phyloP scores from a whole-genome alignment of 2,797 vertebrate species.

The Eupleurogrammus muticus region DNA sequence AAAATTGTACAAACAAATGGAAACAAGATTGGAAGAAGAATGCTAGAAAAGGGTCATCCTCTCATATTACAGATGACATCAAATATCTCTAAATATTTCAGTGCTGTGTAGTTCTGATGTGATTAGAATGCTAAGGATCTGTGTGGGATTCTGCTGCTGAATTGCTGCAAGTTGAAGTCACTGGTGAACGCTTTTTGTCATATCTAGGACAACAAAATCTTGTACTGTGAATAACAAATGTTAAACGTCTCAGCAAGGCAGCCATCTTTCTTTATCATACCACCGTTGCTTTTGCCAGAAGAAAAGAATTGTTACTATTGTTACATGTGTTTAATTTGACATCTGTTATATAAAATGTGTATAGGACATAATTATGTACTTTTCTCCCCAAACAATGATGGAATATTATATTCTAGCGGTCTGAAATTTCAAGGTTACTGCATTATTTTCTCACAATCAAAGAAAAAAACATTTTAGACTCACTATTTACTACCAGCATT shows the following conservation, averaged over 20 bases:
- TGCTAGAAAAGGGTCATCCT: neutral
- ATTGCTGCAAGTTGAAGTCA: conserved; percentile 21
- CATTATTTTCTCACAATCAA: conserved; percentile 4
- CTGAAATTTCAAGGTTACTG: conserved; percentile 24
- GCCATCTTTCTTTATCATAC: conserved; percentile 59
- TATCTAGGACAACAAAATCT: conserved; percentile 63
- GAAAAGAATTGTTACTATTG: too few relatives aligned
- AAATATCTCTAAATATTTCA: conserved; percentile 1
- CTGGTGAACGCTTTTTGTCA: conserved; percentile 53
- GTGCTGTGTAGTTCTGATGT: conserved; percentile 14
- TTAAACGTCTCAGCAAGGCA: conserved; percentile 57
- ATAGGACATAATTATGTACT: neutral
- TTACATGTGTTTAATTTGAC: too few relatives aligned
- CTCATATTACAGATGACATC: conserved; percentile 18
- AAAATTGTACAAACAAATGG: neutral
- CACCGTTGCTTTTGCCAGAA: conserved; percentile 42
- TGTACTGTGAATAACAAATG: conserved; percentile 56
- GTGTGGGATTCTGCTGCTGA: conserved; percentile 15
- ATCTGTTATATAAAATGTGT: neutral
- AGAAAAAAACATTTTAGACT: conserved; percentile 9
- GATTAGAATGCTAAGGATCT: conserved; percentile 28
- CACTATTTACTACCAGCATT: conserved; percentile 5
- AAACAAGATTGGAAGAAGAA: neutral
- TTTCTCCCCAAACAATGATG: conserved; percentile 7
- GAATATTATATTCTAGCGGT: conserved; percentile 3